Evolutionary conservation across 2,113 vertebrate genomes (phyloP), one percentile per base, ranked within the genome.

Genomic region (Prionailurus bengalensis): DNA sequence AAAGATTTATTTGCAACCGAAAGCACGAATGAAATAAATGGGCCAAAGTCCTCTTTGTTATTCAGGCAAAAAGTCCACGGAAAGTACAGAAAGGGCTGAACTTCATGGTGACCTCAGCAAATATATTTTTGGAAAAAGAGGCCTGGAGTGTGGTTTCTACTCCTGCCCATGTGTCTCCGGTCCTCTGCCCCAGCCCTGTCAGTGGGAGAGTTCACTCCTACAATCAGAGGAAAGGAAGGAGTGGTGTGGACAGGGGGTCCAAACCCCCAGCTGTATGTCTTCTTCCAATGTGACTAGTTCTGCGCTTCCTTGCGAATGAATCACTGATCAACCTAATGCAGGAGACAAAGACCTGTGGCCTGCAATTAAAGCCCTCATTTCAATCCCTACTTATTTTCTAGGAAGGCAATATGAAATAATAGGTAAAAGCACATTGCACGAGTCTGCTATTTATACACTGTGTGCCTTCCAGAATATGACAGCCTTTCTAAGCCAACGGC

Each of bases 11-110:
- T 98, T 98, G 98, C 94, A 84, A 96, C 97, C 98, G 97, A 98
- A 98, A 98, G 92, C 98, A 97, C 83, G 98, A 97, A 97, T 97
- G 98, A 98, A 98, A 97, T 96, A 98, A 98, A 97, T 96, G 96
- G 97, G 98, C 70, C 94, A 98, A 98, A 98, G 97, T 93, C 96
- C 94, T 98, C 82, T 95, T 94, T 98, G 89, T 98, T 98, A 91
- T 95, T 95, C 66, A 48, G 83, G 94, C 95, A 94, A 97, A 93
- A 93, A 55, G 85, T 95, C 88, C 39, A 29, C 71, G 76, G 86
- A 81, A 94, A 94, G 65, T 39, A 83, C 92, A 96, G 65, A 95
- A 83, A 97, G 36, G 48, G 66, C 15, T n/a, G 31, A 80, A 84
- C 73, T 83, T 97, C 55, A 45, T 36, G 81, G 68, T 97, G 97